A percentile compares a stretch with the other conserved stretches of the same genome.
Conservation (phyloP, 2,113 vertebrate species). For the Sorex fumeus region DNA sequence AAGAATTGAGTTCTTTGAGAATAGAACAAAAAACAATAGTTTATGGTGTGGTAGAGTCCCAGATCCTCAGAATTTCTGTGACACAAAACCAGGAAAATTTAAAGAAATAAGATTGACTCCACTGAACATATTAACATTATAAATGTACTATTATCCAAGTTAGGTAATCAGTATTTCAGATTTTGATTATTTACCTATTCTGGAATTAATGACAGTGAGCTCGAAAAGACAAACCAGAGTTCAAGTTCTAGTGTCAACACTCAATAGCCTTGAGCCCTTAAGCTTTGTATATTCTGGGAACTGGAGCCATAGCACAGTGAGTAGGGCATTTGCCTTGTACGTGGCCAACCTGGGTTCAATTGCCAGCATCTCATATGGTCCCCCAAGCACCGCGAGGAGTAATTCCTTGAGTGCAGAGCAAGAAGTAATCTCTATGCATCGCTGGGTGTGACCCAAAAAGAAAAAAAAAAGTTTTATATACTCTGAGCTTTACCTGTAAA, state of each 20-base stretch:
- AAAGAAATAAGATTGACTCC: constrained; percentile 19
- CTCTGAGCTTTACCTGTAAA: constrained; percentile 5
- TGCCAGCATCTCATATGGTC: too few species aligned
- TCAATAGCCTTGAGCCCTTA: background rate
- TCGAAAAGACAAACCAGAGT: constrained; percentile 24
- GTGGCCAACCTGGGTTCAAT: too few species aligned
- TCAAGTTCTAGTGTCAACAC: background rate
- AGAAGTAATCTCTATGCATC: too few species aligned
- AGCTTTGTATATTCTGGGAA: background rate
- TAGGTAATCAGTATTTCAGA: background rate
- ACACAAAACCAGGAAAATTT: background rate
- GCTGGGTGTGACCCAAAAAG: too few species aligned
- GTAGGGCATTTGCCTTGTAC: too few species aligned
- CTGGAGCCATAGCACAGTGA: too few species aligned
- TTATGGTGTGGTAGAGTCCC: background rate
- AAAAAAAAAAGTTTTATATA: too few species aligned
- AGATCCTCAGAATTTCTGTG: background rate
- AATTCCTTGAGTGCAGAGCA: too few species aligned
- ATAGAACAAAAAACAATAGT: constrained; percentile 28
- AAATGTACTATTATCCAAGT: background rate
- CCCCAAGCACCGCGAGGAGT: too few species aligned
- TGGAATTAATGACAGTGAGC: background rate
- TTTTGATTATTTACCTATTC: background rate
- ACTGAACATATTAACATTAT: background rate
- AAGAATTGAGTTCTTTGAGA: constrained; percentile 29